Base-by-base conservation (phyloP, 2,113 vertebrate genomes). In the Ammodytes marinus region DNA sequence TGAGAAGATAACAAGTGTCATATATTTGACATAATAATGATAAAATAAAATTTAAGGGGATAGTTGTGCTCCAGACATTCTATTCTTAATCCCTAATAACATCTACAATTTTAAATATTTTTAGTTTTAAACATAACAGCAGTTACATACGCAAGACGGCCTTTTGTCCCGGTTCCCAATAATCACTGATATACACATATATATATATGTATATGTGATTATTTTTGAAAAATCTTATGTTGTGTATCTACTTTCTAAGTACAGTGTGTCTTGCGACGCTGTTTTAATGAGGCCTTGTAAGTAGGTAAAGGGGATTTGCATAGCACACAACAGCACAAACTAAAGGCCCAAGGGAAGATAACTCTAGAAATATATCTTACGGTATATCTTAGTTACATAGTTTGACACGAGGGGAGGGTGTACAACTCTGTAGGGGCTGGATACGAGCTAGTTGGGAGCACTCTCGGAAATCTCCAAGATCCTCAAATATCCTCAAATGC, bases 251-350 rank as follows among this genome's bases (percentile, higher is more conserved):
- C 69, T 39, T 46, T 57, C 63, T 69, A 7, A 72, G n/a, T 66
- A 72, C 69, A 42, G 50, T 74, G 52, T 67, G 59, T 74, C 52
- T 79, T 71, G 14, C 65, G 61, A 55, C 72, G 40, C 47, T 27
- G 27, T 27, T 78, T 64, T 53, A 82, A 83, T 61, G 79, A 87
- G 67, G 86, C 87, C 87, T 90, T 87, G n/a, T 47, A 13, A 35
- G 27, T 35, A 58, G 2, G 4, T 84, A 46, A 19, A 47, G 10
- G 46, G 74, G 69, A 52, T 82, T 72, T 69, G 57, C 55, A 43
- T 17, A 60, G 60, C 69, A 79, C 57, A 66, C 37, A 27, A 59
- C 39, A 86, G 65, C 70, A 88, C 75, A 89, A 82, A 46, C 46
- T 49, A 35, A 6, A 80, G 57, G 13, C 8, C 74, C 55, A 27